Evolutionary conservation across 2,113 vertebrate genomes (phyloP), one percentile per base, ranked within the genome.

Genomic region (Trogon melanurus): DNA sequence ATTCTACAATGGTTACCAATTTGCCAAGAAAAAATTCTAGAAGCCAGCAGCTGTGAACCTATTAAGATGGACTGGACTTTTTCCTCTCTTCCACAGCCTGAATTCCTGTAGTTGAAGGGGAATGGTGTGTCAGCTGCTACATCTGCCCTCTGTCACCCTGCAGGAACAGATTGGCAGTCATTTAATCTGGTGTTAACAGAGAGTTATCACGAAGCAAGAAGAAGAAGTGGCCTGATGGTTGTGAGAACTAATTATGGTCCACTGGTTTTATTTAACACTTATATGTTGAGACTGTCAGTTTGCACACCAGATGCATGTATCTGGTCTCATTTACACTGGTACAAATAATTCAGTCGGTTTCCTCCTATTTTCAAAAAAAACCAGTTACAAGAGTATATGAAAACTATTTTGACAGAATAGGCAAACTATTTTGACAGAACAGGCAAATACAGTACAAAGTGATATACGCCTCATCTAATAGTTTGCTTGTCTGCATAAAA

Each of bases 91-190:
- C 61, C 80, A 92, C 89, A 91, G 86, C 76, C 84, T 93, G 64
- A 84, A 91, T 81, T 91, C 80, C 89, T 79, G 65, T 11, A 72
- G 65, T 54, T 92, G 75, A 83, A 88, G 65, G 78, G 38, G 51
- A 79, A 73, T 86, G 22, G 79, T 66, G 44, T 84, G 91, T 92
- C 88, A 95, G 94, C 96, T 95, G 95, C 86, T 91, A 64, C 76
- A 81, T 80, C 75, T 81, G 85, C 83, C 92, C 75, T 88, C 54
- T 76, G 67, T 91, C 92, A 96, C 69, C 72, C 91, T 86, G 79
- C 0, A 0, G 79, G 75, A 94, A 84, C 38, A 85, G 86, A 93
- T 13, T 74, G 25, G 72, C 83, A 88, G 92, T 88, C 51, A 88
- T 74, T 83, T 95, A 83, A 94, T 95, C 73, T 78, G 83, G 88